Evolutionary conservation across 1,140 invertebrate genomes (phyloP).

Genomic region (Rhagoletis pomonella): DNA sequence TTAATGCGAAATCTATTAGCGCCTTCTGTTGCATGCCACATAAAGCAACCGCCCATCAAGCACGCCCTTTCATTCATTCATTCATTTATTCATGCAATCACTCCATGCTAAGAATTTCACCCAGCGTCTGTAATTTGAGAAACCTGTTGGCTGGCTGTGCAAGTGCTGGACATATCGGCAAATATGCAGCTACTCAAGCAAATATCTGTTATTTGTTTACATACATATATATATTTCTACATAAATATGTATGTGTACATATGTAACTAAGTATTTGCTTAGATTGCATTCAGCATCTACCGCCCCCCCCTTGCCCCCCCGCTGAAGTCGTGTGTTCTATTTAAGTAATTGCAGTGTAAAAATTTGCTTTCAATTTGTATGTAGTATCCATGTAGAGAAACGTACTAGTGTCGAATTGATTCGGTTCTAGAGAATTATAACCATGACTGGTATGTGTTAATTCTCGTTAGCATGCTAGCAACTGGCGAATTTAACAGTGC

Average conservation of each 20-base stretch:
- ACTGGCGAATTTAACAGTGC: too few relatives aligned
- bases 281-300: neutral
- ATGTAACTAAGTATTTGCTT: neutral
- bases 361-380: constrained; percentile 41
- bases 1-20: constrained; percentile 50
- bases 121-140: neutral
- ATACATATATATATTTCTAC: too few relatives aligned
- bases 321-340: neutral
- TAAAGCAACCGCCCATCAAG: neutral
- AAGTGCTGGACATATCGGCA: neutral
- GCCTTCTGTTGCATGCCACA: constrained; percentile 46
- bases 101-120: neutral
- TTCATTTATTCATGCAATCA: neutral
- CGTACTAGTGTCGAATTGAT: too few relatives aligned
- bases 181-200: neutral
- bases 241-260: too few relatives aligned
- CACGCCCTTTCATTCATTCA: neutral
- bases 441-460: too few relatives aligned
- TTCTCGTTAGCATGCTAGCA: too few relatives aligned
- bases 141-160: constrained; percentile 23
- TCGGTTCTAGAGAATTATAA: too few relatives aligned
- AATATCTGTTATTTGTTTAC: too few relatives aligned
- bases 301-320: neutral
- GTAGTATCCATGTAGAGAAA: neutral
- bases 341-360: constrained; percentile 24